Evolutionary conservation across 2,797 vertebrate species (phyloP).

Genomic region (Gymnothorax javanicus): DNA sequence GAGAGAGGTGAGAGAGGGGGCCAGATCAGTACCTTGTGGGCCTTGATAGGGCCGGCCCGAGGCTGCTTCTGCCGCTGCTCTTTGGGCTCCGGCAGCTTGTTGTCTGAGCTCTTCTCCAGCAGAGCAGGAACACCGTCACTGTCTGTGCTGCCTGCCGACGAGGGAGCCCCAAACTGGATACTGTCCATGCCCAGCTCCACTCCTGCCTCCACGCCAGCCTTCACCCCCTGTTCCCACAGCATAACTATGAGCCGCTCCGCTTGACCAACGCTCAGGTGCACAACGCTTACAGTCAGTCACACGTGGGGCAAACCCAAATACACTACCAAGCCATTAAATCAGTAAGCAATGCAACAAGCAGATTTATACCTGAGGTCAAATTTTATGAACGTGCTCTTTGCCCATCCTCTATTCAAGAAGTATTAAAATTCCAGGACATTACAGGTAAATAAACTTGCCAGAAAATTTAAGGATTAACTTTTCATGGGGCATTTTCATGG

Average conservation of each 20-base stretch:
- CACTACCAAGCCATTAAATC: background rate
- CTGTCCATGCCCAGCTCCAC: conserved; percentile 90
- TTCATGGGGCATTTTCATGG: background rate
- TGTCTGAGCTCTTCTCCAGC: conserved; percentile 81
- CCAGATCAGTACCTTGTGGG: conserved; percentile 83
- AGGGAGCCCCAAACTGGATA: conserved; percentile 96
- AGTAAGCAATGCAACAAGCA: background rate
- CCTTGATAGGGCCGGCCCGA: conserved; percentile 93
- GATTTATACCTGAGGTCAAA: too few relatives aligned
- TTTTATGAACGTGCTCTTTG: too few relatives aligned
- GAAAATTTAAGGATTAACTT: too few relatives aligned
- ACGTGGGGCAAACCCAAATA: background rate
- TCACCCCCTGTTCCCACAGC: conserved; percentile 72
- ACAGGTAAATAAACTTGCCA: too few relatives aligned
- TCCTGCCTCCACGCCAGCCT: conserved; percentile 77
- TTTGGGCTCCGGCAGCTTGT: conserved; percentile 93
- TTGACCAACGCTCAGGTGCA: background rate
- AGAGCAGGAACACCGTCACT: conserved; percentile 86
- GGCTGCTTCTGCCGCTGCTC: conserved; percentile 96
- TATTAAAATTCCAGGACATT: too few relatives aligned
- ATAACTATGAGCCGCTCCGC: background rate
- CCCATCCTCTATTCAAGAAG: too few relatives aligned
- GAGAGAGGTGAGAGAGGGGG: background rate
- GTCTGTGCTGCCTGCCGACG: conserved; percentile 90
- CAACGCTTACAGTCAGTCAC: background rate